These are phyloP conservation scores for Neoitamus cyanurus DNA, from an alignment of 2,888 invertebrate species.

Conservation along the genomic window DNA sequence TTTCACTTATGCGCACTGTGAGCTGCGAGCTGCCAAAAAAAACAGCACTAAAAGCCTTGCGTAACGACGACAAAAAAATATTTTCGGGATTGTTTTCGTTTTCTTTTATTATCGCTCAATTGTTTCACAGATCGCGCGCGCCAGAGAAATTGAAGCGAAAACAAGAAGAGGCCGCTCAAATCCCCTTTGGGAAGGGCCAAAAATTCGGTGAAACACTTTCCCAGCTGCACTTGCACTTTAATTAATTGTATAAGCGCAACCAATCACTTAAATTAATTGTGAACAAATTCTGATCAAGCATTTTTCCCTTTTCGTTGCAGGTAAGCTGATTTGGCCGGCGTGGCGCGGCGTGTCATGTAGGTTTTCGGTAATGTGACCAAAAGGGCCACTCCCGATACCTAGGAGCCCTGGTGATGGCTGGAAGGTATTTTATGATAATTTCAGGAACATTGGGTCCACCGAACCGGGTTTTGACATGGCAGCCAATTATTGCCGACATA, in stretches of 20 bases:
- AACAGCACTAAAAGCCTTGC: conserved; percentile 34
- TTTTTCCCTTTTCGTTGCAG: conserved; percentile 16
- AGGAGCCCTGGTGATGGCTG: background rate
- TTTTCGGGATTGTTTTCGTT: conserved; percentile 31
- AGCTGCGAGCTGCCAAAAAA: background rate
- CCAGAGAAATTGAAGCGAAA: conserved; percentile 25
- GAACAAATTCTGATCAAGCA: background rate
- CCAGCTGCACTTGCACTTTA: background rate
- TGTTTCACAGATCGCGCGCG: conserved; percentile 6
- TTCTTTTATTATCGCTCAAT: conserved; percentile 32
- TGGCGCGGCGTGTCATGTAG: background rate
- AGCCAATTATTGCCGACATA: conserved; percentile 8
- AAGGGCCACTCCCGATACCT: background rate
- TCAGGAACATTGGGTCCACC: background rate
- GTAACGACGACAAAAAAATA: conserved; percentile 23
- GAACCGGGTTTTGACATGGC: background rate
- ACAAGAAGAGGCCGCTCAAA: background rate
- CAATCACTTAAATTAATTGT: conserved; percentile 23
- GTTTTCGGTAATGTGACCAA: background rate
- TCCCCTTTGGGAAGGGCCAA: background rate
- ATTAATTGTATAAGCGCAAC: background rate
- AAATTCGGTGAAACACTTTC: conserved; percentile 15
- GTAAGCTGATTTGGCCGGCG: background rate
- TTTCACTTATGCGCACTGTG: conserved; percentile 41
- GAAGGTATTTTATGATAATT: background rate